Evolutionary conservation across 2,113 vertebrate genomes (phyloP), one percentile per base, ranked within the genome.

Genomic region (Prionailurus bengalensis): DNA sequence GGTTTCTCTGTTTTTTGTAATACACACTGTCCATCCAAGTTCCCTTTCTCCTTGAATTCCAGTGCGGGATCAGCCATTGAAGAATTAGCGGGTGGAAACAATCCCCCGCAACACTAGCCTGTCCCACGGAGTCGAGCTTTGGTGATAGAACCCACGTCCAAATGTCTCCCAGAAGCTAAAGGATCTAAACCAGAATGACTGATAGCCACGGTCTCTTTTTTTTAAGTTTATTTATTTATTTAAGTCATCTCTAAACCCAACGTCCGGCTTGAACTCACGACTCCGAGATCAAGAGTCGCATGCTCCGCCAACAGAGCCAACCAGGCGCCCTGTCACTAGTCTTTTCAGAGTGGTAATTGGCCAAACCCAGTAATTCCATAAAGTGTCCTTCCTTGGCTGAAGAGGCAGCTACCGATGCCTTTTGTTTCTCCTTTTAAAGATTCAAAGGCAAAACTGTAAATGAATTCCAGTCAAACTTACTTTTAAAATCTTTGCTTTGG

Each of bases 381-480:
- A 33, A 93, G 89, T 73, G 27, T 82, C n/a, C 78, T 89, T 63
- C 63, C 68, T 27, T 76, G 15, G 66, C 63, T 55, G 36, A 68
- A 84, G 70, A 83, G 45, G n/a, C 61, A 76, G 70, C 17, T 82
- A 42, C 51, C 97, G 88, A 96, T 96, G 95, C 16, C 33, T 78
- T 39, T 12, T 51, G 10, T n/a, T 31, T 63, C 65, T 65, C 21
- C n/a, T 42, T 81, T 31, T 92, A 98, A 33, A 0, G 0, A 33
- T 86, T 71, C 96, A 92, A 76, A 97, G 95, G 88, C 14, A 97
- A 88, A 74, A 63, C 94, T 96, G 91, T 66, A 94, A 96, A 93
- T 80, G 80, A 97, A 98, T 96, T 94, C 95, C 81, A 97, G 86
- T 66, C 94, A 87, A 92, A 94, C 66, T 95, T 0, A 12, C 91